Evolutionary conservation across 2,888 invertebrate species (phyloP), one percentile per base, ranked within the genome.

Genomic region (Scaptomyza reducta): DNA sequence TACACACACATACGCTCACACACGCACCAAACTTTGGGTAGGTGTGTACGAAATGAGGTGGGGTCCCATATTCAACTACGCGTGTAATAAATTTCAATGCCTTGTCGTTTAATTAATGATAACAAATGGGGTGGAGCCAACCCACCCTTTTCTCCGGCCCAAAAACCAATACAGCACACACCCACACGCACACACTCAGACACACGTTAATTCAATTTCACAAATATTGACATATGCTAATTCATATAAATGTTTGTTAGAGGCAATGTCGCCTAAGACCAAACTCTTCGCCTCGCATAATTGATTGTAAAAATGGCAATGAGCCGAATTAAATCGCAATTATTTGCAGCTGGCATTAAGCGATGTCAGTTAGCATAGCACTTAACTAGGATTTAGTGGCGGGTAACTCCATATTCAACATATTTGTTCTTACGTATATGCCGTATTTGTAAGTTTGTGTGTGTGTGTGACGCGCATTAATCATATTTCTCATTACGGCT

Each of bases 211-310:
- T 86, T 87, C 89, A 89, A 87, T 87, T 88, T 80, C 80, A 75
- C 87, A 87, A 89, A 87, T 89, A 89, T 87, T 87, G 87, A 87
- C 89, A 87, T 86, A 87, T 87, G 87, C 87, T 88, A 87, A 87
- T 87, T 88, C 75, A 78, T 76, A 85, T 82, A 82, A 88, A 85
- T 87, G 87, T 83, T 74, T 80, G 70, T 63, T 76, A 65, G 16
- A 3, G 65, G 63, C 70, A 18, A 35, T 50, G 14, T n/a, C 27
- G 25, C 58, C 53, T 51, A 40, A 55, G 69, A 33, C 42, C 14
- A 13, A 29, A 13, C 22, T 22, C 27, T 53, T 50, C 22, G 45
- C 31, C 16, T 46, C 61, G 62, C 76, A 86, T 88, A 84, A 88
- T 88, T 88, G 88, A 80, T 85, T 85, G 87, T 87, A 88, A 85